Evolutionary conservation across 2,797 vertebrate species (phyloP), one percentile per base, ranked within the genome.

Genomic region (Schizopygopsis pylzovi): DNA sequence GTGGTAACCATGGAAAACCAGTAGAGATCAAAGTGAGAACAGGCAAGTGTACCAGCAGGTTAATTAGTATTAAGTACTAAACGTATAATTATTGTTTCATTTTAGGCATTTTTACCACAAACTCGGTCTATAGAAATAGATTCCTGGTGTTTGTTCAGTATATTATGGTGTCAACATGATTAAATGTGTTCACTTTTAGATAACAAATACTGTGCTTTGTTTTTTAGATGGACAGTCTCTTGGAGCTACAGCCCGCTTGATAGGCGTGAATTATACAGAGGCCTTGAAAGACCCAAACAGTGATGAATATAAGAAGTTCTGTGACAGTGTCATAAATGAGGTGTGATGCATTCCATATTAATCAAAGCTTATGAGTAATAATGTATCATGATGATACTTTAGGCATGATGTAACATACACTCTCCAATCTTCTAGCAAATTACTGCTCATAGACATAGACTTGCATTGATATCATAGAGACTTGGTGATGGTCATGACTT

Each of bases 201-300:
- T 8, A n/a, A 54, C 16, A 75, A 75, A 65, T 33, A 9, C 2
- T 37, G 9, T 88, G 20, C 84, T 89, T 79, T 93, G 89, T 79
- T 93, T 89, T 85, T 18, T 91, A 99, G 97, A 85, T 79, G 94
- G 93, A 87, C 93, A 87, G 90, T 95, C 89, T 20, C 91, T 98
- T 67, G 86, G 86, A 0, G 97, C 94, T 33, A 91, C 84, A 5
- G 90, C 92, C 20, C 80, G 81, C 71, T 91, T 98, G 63, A 94
- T 91, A 28, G 96, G 95, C 4, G 0, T 96, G 72, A 4, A 81
- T 39, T 96, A 95, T 81, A 93, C 91, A 0, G 79, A 85, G 0
- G 91, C 91, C 61, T 92, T 97, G 75, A 81, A 65, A 49, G 92
- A 97, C 13, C 0, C 80, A 4, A 95, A 94, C 92, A 97, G 95